Conservation (phyloP, 2,797 vertebrate species). For the Emys orbicularis region DNA sequence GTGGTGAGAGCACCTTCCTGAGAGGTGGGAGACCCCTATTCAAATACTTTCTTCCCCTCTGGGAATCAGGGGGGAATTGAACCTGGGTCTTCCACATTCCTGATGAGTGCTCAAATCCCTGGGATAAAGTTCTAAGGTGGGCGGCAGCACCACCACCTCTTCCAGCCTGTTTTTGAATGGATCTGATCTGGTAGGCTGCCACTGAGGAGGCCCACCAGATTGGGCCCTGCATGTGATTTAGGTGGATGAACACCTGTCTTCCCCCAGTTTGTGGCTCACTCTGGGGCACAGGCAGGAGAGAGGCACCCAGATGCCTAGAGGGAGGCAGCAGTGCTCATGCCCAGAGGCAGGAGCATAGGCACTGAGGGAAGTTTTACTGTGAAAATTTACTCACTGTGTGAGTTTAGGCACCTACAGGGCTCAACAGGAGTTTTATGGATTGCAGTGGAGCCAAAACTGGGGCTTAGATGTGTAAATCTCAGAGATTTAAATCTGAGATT, state of each 20-base stretch:
- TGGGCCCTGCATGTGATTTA: background rate
- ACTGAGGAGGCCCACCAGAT: background rate
- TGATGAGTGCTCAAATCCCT: background rate
- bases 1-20: background rate
- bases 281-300: background rate
- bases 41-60: background rate
- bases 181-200: background rate
- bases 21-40: background rate
- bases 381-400: background rate
- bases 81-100: background rate
- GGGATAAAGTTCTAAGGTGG: background rate
- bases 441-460: background rate
- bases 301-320: background rate
- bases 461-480: background rate
- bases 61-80: background rate
- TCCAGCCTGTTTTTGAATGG: background rate
- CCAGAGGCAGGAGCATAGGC: background rate
- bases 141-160: background rate
- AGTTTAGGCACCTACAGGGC: background rate
- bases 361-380: background rate
- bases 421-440: background rate
- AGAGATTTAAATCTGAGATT: background rate
- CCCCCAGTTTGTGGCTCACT: background rate
- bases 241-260: background rate
- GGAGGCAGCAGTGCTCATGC: background rate